A percentile compares a stretch with the other conserved stretches of the same genome.
These are phyloP conservation scores for Argyresthia goedartella DNA, from an alignment of 2,888 invertebrate species.

Conservation along the genomic window DNA sequence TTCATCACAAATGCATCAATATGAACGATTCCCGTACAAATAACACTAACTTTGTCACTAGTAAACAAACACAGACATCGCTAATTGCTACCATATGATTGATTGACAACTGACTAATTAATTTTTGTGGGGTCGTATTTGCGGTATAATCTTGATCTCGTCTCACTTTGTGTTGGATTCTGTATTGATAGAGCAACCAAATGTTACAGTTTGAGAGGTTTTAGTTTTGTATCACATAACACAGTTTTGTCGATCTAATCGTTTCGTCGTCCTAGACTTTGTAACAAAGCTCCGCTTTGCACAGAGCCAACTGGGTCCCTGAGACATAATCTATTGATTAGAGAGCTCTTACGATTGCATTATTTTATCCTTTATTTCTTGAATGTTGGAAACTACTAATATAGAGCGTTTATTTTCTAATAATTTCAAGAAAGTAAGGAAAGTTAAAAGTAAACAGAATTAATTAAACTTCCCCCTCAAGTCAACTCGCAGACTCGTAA, in stretches of 20 bases:
- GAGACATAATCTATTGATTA: background rate
- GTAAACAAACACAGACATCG: constrained; percentile 66
- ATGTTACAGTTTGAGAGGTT: too few relatives aligned
- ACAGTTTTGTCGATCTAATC: too few relatives aligned
- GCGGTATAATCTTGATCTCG: too few relatives aligned
- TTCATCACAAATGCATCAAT: constrained; percentile 37
- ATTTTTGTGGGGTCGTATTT: background rate
- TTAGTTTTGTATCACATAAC: background rate
- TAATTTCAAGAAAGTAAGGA: background rate
- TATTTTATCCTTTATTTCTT: too few relatives aligned
- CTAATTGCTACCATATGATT: constrained; percentile 65
- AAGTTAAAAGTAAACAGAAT: constrained; percentile 5
- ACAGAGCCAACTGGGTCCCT: background rate
- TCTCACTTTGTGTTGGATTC: too few relatives aligned
- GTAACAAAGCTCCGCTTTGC: constrained; percentile 1
- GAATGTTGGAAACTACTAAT: too few relatives aligned
- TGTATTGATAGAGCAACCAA: too few relatives aligned
- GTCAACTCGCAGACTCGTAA: constrained; percentile 2
- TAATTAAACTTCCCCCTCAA: constrained; percentile 5
- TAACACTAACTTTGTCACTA: constrained; percentile 29
- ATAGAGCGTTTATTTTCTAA: too few relatives aligned
- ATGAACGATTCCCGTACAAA: constrained; percentile 20
- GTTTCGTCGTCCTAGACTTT: background rate
- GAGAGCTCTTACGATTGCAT: too few relatives aligned
- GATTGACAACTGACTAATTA: constrained; percentile 42